Evolutionary conservation across 53 echinoderm and acorn worm genomes (phyloP), one percentile per base, ranked within the genome.

Genomic region (Echinarachnius parma): DNA sequence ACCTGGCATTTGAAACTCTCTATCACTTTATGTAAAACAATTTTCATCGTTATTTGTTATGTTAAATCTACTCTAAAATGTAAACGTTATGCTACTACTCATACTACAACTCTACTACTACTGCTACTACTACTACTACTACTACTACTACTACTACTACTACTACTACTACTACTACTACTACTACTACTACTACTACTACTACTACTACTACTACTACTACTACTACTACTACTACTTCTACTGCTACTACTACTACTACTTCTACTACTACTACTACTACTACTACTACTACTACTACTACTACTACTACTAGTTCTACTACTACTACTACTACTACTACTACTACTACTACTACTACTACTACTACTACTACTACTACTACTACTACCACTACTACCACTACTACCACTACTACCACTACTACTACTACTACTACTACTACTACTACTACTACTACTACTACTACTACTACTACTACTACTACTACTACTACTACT

Each of bases 181-280:
- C 52, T 50, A 50, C 52, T 50, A 50, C 52, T 50, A 50, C 52
- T 50, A 50, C 52, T 29, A 59, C 60, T 29, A 59, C 29, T 59
- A 50, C 52, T 50, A 50, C 52, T 50, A 50, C 52, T 50, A 50
- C 52, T 50, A 50, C 52, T 50, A 50, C 52, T 50, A 50, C 52
- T 50, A 59, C 60, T 29, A 59, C 29, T 59, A 50, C 52, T 50
- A 50, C 52, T 50, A 50, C 52, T 50, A 50, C 52, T 50, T 13
- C 52, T 50, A 50, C 52, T 19, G 18, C 52, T 50, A 50, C 52
- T 50, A 11, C 52, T 50, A 50, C 52, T 50, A 50, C 52, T 50
- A 50, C 52, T 50, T 13, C 52, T 50, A 50, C 52, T 50, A 50
- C 52, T 50, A 50, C 52, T 50, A 50, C 52, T 29, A 59, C 60